Conservation (phyloP, 2,888 invertebrate genomes). For the Dicyrtoma fusca region DNA sequence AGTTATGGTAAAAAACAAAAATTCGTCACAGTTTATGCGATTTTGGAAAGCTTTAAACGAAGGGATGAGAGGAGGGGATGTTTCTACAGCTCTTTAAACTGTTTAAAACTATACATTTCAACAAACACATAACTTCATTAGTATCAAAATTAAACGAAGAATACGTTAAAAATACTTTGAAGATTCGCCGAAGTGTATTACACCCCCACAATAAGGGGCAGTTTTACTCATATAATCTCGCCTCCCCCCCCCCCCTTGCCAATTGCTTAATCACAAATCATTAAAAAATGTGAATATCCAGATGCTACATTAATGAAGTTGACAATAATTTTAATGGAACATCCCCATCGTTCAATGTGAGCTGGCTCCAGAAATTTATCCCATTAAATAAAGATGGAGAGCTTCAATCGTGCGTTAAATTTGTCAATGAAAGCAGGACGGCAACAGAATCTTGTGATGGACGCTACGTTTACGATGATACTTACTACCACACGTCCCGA, state of each 20-base stretch:
- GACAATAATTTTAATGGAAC: constrained; percentile 31
- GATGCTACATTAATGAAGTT: constrained; percentile 47
- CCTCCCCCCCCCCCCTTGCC: constrained; percentile 54
- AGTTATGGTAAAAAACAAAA: too few relatives aligned
- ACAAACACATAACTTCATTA: too few relatives aligned
- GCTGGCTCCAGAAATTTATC: constrained; percentile 61
- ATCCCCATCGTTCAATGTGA: constrained; percentile 34
- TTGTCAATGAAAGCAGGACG: constrained; percentile 32
- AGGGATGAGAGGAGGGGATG: too few relatives aligned
- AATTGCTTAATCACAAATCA: constrained; percentile 40
- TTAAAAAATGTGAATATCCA: constrained; percentile 21
- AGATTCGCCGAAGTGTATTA: too few relatives aligned
- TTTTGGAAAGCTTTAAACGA: too few relatives aligned
- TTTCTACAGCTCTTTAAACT: too few relatives aligned
- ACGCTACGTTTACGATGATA: constrained; percentile 72
- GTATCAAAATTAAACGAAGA: too few relatives aligned
- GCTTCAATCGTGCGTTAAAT: constrained; percentile 67
- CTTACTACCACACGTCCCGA: constrained; percentile 72
- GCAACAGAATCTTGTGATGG: constrained; percentile 59
- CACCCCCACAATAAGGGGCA: too few relatives aligned
- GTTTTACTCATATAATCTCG: too few relatives aligned
- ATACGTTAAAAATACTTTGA: too few relatives aligned
- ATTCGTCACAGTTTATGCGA: too few relatives aligned
- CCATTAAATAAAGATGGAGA: constrained; percentile 66
- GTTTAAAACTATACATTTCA: too few relatives aligned